Evolutionary conservation across 2,888 invertebrate genomes (phyloP).

Genomic region (Subacronicta megacephala): DNA sequence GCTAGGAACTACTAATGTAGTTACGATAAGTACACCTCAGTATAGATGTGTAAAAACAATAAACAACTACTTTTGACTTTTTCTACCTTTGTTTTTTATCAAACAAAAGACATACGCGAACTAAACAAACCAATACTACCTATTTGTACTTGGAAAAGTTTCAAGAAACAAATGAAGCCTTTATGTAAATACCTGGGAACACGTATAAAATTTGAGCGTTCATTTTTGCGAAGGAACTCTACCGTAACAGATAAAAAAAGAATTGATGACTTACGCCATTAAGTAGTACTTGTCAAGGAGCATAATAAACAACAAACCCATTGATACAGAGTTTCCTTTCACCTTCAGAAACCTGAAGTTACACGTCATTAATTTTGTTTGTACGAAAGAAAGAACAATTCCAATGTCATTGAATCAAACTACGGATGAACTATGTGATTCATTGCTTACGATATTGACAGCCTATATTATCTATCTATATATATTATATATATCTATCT

Average conservation of each 20-base stretch:
- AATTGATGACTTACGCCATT: conserved; percentile 47
- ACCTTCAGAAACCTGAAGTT: conserved; percentile 38
- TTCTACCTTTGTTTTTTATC: too few species aligned
- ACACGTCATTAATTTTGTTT: conserved; percentile 48
- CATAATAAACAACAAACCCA: conserved; percentile 42
- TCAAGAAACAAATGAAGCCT: too few species aligned
- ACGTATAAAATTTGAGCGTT: not conserved
- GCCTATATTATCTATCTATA: too few species aligned
- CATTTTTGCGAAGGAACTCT: conserved; percentile 12
- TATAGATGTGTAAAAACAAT: too few species aligned
- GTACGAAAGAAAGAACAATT: conserved; percentile 19
- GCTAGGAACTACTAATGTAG: too few species aligned
- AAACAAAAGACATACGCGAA: too few species aligned
- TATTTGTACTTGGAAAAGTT: too few species aligned
- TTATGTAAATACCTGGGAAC: too few species aligned
- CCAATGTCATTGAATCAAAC: conserved; percentile 9
- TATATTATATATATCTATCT: too few species aligned
- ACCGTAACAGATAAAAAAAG: conserved; percentile 34
- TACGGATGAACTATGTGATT: conserved; percentile 4
- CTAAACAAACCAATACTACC: too few species aligned
- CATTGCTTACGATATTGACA: conserved; percentile 2
- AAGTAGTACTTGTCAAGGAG: conserved; percentile 24
- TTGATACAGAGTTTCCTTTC: conserved; percentile 30
- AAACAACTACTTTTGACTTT: too few species aligned
- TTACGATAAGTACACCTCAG: too few species aligned